Evolutionary conservation across 2,888 invertebrate species (phyloP), one percentile per base, ranked within the genome.

Genomic region (Smittia aterrima): DNA sequence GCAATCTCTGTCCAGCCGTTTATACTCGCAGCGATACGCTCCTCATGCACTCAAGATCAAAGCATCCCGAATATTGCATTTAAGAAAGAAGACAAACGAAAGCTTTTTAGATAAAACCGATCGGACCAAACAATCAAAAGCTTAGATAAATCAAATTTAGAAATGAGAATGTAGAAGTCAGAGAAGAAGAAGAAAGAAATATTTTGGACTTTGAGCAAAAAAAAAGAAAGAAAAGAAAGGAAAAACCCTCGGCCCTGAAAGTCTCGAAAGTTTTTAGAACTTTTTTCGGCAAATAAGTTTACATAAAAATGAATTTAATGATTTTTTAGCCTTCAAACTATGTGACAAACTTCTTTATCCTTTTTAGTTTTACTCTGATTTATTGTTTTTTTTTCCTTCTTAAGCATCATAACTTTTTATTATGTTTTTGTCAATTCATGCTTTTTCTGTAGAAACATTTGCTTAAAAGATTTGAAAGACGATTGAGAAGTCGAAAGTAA

Each of bases 21-120:
- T 87, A 86, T 80, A 87, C 86, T 77, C 83, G 87, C 76, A 86
- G 86, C 81, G 87, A 87, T 79, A 86, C 86, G 53, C 82, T 87
- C 77, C 82, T 86, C 76, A 82, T 85, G 78, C 87, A 87, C 79
- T 85, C 86, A 83, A 83, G 86, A 77, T 85, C 85, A 76, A 87
- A 87, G 80, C 87, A 87, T 82, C 84, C 84, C 32, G 76, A 76
- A 66, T 74, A 75, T 67, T 76, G 70, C 66, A 62, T 62, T 38
- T 32, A 38, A 20, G 38, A 7, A 38, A 25, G n/a, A 27, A 27
- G n/a, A n/a, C 3, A 4, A 62, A 62, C n/a, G 25, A 16, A 11
- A 11, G 18, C 18, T 32, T 66, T 38, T 38, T 25, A 64, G 6
- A 16, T 32, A 16, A 47, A n/a, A n/a, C n/a, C n/a, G n/a, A 47